Evolutionary conservation across 2,888 invertebrate genomes (phyloP).

Genomic region (Cephus pulcher): DNA sequence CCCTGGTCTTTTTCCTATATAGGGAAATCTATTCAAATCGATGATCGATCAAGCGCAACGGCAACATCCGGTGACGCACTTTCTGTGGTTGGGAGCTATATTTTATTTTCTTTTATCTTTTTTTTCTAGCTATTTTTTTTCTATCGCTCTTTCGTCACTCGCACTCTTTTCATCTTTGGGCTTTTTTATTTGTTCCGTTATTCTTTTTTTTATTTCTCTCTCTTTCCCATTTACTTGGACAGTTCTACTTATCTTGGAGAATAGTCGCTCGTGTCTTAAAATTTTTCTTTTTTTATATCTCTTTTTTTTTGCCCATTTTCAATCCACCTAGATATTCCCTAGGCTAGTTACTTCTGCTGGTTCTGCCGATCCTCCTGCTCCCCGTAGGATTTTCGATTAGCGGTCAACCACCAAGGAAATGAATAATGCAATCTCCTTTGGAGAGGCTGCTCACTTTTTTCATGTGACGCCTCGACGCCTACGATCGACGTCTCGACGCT

Average conservation of each 20-base stretch:
- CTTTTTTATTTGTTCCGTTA: slow-evolving; percentile 3
- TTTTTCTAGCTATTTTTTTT: slow-evolving; percentile 11
- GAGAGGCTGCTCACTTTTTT: no score
- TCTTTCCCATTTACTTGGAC: background rate
- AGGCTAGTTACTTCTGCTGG: background rate
- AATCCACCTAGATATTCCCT: no score
- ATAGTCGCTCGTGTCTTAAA: no score
- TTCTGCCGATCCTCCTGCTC: background rate
- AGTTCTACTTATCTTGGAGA: no score
- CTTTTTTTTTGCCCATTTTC: background rate
- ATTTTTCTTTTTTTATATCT: slow-evolving; percentile 6
- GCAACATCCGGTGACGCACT: slow-evolving; percentile 59
- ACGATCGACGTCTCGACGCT: no score
- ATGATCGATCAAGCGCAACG: slow-evolving; percentile 40
- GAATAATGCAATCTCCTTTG: no score
- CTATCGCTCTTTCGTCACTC: no score
- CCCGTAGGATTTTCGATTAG: slow-evolving; percentile 15
- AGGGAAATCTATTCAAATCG: background rate
- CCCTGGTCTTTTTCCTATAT: no score
- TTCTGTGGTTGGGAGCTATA: slow-evolving; percentile 48
- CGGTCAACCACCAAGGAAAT: slow-evolving; percentile 7
- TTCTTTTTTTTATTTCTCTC: slow-evolving; percentile 14
- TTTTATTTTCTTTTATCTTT: slow-evolving; percentile 12
- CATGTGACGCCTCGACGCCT: no score
- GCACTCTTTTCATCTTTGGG: no score